Conservation (phyloP, 2,888 invertebrate genomes). For the Rhopalosiphum nymphaeae region DNA sequence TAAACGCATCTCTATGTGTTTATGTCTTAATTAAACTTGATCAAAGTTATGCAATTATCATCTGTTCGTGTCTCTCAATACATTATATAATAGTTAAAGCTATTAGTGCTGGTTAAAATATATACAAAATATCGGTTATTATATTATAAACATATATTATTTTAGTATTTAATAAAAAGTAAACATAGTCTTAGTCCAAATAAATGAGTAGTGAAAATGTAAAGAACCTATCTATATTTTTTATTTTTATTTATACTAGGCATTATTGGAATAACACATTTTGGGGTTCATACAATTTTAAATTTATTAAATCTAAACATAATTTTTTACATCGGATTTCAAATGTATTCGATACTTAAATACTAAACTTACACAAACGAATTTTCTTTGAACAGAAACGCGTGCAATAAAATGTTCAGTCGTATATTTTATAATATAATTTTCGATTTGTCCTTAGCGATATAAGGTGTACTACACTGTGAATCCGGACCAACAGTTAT, state of each 20-base stretch:
- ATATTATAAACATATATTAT: background rate
- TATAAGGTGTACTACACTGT: constrained; percentile 98
- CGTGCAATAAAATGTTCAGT: background rate
- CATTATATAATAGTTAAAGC: background rate
- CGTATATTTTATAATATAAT: background rate
- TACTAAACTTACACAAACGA: background rate
- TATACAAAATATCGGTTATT: background rate
- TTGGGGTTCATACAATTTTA: too few relatives aligned
- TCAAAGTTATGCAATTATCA: background rate
- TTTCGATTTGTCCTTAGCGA: constrained; percentile 76
- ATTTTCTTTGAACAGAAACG: background rate
- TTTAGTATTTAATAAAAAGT: background rate
- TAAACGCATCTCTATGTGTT: background rate
- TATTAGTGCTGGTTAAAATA: background rate
- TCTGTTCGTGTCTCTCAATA: background rate
- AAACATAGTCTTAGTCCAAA: background rate
- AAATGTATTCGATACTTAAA: too few relatives aligned
- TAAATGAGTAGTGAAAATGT: background rate
- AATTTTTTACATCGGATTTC: too few relatives aligned
- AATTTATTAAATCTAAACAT: too few relatives aligned
- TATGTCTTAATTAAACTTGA: background rate
- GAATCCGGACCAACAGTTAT: constrained; percentile 86
- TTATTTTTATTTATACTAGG: too few relatives aligned
- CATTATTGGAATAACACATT: too few relatives aligned
- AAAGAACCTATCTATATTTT: too few relatives aligned